These are phyloP conservation scores for Phrixothrix hirtus DNA, from an alignment of 2,888 invertebrate genomes.

Conservation along the genomic window DNA sequence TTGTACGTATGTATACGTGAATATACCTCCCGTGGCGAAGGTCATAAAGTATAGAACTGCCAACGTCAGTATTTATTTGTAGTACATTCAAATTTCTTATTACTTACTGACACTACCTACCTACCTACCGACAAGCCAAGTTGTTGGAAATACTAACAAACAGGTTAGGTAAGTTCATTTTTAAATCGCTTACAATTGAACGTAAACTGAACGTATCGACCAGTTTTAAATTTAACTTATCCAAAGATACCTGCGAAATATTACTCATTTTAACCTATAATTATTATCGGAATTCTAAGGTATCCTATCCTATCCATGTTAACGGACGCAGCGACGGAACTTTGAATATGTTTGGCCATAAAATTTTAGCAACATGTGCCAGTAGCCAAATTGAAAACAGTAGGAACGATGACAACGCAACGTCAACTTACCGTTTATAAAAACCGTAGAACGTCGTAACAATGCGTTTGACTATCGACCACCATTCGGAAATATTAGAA, in stretches of 20 bases:
- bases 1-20: too few relatives aligned
- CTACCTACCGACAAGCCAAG: slow-evolving; percentile 7
- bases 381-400: too few relatives aligned
- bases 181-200: slow-evolving; percentile 11
- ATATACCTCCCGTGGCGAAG: neutral
- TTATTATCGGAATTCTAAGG: too few relatives aligned
- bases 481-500: too few relatives aligned
- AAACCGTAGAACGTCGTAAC: too few relatives aligned
- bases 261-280: too few relatives aligned
- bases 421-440: too few relatives aligned
- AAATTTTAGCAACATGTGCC: too few relatives aligned
- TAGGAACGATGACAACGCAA: neutral
- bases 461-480: too few relatives aligned
- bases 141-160: slow-evolving; percentile 22
- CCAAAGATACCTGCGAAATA: neutral
- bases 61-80: slow-evolving; percentile 21
- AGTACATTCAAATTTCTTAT: slow-evolving; percentile 24
- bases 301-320: too few relatives aligned
- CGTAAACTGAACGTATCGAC: slow-evolving; percentile 1
- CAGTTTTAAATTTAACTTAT: neutral
- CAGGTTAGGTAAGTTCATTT: slow-evolving; percentile 28
- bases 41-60: slow-evolving; percentile 20
- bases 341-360: too few relatives aligned
- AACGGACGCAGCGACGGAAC: too few relatives aligned
- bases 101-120: slow-evolving; percentile 20